Evolutionary conservation across 2,888 invertebrate species (phyloP), one percentile per base, ranked within the genome.

Genomic region (Drosophila falleni): DNA sequence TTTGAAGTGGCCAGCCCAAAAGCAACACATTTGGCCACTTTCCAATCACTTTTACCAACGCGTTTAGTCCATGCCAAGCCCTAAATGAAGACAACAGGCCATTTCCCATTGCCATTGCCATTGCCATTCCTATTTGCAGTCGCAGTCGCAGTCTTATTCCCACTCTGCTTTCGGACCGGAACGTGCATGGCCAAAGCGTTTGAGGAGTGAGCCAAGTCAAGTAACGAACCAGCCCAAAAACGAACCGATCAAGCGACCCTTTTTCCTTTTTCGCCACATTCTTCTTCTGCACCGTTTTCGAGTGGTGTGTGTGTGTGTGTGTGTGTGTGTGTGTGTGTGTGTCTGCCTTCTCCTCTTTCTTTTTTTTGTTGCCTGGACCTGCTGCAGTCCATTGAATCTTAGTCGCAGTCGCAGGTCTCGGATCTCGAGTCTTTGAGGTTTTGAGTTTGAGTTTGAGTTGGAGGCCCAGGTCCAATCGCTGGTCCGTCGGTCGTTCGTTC

Each of bases 401-500:
- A 16, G 53, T 54, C 46, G 50, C 31, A 44, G 23, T 41, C 41
- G 16, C 19, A 16, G 37, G 37, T 37, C 37, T 15, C 39, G 15
- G 1, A 11, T 19, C 41, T 47, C 15, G 15, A 39, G 49, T 29
- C 51, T 58, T 69, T 74, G 63, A 59, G 75, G 53, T 75, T 75
- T 54, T 73, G 63, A 58, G 74, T 56, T 4, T 50, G 59, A 67
- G 78, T 67, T 78, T 74, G 70, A 78, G 79, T 67, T 78, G 70
- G 79, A 79, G 79, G 75, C 59, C 61, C 78, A 80, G 80, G 80
- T 74, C 75, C 78, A 78, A 80, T 72, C 80, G 83, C 59, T 64
- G 78, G 71, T 71, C 76, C 67, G 82, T 81, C 77, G 81, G 77
- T 84, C 86, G 84, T 87, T 88, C 89, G 80, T 90, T 89, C 83